phyloP scores from a whole-genome alignment of 2,797 vertebrate species.

The Malacoraja senta region DNA sequence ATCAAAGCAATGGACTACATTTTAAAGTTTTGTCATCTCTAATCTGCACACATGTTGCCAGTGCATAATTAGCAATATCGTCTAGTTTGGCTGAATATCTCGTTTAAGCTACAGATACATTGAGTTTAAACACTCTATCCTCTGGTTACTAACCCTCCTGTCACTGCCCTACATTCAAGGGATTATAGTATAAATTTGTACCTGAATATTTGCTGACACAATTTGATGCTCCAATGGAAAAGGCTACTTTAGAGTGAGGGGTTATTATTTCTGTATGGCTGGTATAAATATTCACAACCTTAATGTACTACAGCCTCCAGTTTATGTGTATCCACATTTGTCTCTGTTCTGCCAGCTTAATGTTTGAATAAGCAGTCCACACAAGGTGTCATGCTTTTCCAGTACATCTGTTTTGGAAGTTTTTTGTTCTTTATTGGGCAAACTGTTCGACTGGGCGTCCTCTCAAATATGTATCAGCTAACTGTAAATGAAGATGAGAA shows the following conservation, averaged over 20 bases:
- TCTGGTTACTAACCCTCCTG: neutral
- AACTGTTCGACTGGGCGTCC: neutral
- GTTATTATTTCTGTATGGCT: neutral
- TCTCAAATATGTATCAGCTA: neutral
- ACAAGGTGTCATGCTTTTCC: neutral
- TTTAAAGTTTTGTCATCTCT: no score
- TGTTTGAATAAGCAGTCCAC: neutral
- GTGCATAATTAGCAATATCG: neutral
- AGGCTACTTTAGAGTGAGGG: neutral
- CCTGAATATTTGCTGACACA: neutral
- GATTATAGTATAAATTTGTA: neutral
- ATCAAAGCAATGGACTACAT: neutral
- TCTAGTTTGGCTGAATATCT: neutral
- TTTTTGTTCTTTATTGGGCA: neutral
- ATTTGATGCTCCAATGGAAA: neutral
- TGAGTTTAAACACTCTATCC: neutral
- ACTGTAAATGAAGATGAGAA: neutral
- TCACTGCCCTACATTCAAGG: neutral
- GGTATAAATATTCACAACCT: neutral
- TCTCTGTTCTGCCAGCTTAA: neutral
- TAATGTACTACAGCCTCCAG: neutral
- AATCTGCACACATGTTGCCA: no score
- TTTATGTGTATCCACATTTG: neutral
- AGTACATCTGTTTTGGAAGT: neutral
- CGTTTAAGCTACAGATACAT: neutral